phyloP scores from a whole-genome alignment of 2,888 invertebrate genomes.

The Bellardia pandia region DNA sequence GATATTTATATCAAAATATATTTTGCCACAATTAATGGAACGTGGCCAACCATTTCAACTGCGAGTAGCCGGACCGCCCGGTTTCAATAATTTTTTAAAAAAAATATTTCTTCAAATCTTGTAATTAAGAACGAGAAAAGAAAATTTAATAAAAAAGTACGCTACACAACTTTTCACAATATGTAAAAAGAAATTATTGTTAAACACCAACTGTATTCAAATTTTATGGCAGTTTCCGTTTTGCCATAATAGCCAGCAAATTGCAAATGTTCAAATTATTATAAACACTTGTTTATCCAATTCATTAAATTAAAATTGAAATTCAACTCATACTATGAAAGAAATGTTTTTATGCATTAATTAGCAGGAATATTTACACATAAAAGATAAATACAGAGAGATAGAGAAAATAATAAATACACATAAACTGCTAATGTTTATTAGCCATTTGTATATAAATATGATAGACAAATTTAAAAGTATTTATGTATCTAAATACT shows the following conservation, averaged over 20 bases:
- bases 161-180: no score
- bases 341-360: slow-evolving; percentile 12
- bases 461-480: background rate
- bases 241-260: background rate
- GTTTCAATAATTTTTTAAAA: no score
- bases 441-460: background rate
- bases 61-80: no score
- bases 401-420: background rate
- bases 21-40: no score
- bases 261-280: slow-evolving; percentile 17
- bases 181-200: no score
- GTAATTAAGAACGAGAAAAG: no score
- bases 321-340: slow-evolving; percentile 5
- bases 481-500: slow-evolving; percentile 31
- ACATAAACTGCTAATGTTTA: background rate
- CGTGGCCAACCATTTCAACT: no score
- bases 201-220: background rate
- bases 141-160: no score
- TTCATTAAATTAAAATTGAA: slow-evolving; percentile 23
- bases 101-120: no score
- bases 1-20: no score
- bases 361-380: slow-evolving; percentile 6
- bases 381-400: background rate
- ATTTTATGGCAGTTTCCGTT: slow-evolving; percentile 7
- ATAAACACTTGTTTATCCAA: slow-evolving; percentile 18